Conservation (phyloP, 2,797 vertebrate genomes). For the Falco peregrinus region DNA sequence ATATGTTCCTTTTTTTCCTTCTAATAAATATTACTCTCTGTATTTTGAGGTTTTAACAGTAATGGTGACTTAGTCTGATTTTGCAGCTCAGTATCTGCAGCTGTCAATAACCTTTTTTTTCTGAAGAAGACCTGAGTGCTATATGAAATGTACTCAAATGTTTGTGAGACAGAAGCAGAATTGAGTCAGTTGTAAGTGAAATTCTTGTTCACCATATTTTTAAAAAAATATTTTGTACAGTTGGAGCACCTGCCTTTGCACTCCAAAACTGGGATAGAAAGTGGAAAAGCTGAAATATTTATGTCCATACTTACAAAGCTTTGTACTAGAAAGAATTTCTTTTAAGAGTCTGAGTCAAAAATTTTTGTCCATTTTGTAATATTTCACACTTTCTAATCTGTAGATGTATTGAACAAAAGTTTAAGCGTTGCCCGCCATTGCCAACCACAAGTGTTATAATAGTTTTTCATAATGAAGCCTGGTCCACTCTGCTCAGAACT, state of each 20-base stretch:
- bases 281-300: not conserved
- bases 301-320: not conserved
- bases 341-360: not conserved
- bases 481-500: slow-evolving; percentile 96
- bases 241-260: not conserved
- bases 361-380: not conserved
- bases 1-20: not conserved
- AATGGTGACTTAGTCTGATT: not conserved
- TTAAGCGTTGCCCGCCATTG: slow-evolving; percentile 91
- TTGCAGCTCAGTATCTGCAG: not conserved
- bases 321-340: not conserved
- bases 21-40: not conserved
- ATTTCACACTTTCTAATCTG: slow-evolving; percentile 27
- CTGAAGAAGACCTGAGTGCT: not conserved
- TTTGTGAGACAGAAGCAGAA: not conserved
- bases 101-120: not conserved
- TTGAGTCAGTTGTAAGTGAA: not conserved
- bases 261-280: not conserved
- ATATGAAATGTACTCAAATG: not conserved
- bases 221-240: not conserved
- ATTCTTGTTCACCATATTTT: not conserved
- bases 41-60: not conserved
- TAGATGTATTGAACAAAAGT: slow-evolving; percentile 98
- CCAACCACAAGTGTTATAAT: slow-evolving; percentile 96
- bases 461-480: slow-evolving; percentile 98